Percentiles rank a stretch among this genome's conserved stretches.
phyloP scores from a whole-genome alignment of 2,797 vertebrate genomes.

The Lutra lutra region DNA sequence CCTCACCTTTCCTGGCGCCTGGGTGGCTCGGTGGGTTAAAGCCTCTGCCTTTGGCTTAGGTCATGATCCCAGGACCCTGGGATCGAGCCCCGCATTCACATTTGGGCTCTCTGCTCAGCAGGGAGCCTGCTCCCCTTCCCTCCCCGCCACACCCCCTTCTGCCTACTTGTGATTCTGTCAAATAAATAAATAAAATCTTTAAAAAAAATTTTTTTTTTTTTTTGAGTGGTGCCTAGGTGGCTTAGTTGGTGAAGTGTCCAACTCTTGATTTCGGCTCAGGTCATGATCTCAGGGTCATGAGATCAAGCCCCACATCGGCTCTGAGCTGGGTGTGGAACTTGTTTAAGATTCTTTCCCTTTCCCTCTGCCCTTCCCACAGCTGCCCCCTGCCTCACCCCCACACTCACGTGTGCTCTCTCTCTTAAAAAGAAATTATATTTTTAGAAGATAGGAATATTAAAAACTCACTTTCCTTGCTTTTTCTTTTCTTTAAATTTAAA shows the following conservation, averaged over 20 bases:
- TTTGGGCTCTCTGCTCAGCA: too few relatives aligned
- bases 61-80: too few relatives aligned
- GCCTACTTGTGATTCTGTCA: too few relatives aligned
- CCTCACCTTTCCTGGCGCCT: neutral
- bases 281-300: neutral
- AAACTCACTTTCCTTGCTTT: neutral
- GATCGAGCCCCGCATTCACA: too few relatives aligned
- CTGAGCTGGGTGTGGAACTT: neutral
- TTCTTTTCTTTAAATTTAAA: neutral
- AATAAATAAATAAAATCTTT: neutral
- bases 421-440: neutral
- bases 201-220: neutral
- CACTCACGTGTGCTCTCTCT: neutral
- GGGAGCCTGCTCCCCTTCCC: too few relatives aligned
- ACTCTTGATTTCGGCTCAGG: neutral
- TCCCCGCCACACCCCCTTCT: too few relatives aligned
- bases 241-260: neutral
- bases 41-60: too few relatives aligned
- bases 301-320: neutral
- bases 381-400: too few relatives aligned
- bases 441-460: neutral
- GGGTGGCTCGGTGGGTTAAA: too few relatives aligned
- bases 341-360: neutral
- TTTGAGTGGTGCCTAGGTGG: neutral
- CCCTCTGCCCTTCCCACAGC: neutral